Conservation (phyloP, 2,888 invertebrate species). For the Villa cingulata region DNA sequence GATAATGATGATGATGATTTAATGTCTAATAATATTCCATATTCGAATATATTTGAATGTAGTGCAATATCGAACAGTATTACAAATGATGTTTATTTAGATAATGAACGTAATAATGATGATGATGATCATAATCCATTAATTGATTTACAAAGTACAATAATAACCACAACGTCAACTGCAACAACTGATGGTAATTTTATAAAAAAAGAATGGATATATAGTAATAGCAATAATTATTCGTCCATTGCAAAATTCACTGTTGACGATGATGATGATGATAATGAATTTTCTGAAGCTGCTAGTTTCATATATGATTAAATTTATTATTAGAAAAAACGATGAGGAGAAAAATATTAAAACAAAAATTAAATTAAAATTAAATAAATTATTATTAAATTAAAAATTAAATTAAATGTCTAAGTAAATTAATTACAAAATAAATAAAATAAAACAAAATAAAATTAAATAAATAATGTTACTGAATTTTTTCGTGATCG, state of each 20-base stretch:
- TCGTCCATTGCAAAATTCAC: conserved; percentile 18
- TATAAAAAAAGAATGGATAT: conserved; percentile 35
- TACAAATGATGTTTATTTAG: conserved; percentile 31
- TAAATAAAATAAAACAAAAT: background rate
- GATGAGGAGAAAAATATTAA: background rate
- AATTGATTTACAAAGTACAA: conserved; percentile 27
- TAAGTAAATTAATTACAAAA: no score
- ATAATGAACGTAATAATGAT: conserved; percentile 23
- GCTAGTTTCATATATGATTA: conserved; percentile 34
- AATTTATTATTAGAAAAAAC: conserved; percentile 12
- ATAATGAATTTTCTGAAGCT: conserved; percentile 33
- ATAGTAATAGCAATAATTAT: conserved; percentile 18
- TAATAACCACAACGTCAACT: background rate
- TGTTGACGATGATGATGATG: conserved; percentile 34
- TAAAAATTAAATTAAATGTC: background rate
- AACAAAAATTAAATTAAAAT: background rate
- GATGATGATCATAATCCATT: conserved; percentile 6
- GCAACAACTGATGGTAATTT: conserved; percentile 32
- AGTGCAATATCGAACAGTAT: conserved; percentile 34
- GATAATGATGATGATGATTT: background rate
- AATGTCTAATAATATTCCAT: conserved; percentile 28
- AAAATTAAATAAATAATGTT: background rate
- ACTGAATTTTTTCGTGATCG: background rate
- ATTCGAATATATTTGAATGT: conserved; percentile 33
- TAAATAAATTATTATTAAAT: background rate